Conservation (phyloP, 2,888 invertebrate species). For the Tetramorium bicarinatum region DNA sequence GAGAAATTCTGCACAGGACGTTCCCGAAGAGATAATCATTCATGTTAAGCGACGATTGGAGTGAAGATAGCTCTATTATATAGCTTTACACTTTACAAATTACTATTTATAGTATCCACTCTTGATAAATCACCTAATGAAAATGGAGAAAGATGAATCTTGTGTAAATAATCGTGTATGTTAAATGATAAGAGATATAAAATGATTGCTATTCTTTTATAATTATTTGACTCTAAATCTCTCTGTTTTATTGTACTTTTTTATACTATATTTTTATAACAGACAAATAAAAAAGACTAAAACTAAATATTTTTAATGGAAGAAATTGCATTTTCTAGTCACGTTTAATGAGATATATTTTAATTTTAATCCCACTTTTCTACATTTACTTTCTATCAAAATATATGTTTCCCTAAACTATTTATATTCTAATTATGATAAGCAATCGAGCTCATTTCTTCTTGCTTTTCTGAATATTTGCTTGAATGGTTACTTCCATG, state of each 20-base stretch:
- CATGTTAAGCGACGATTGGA: background rate
- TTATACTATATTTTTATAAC: background rate
- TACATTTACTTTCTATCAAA: background rate
- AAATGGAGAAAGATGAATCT: background rate
- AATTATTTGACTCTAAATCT: background rate
- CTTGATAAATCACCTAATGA: background rate
- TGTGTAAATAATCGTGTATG: background rate
- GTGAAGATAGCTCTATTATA: background rate
- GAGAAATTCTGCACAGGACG: background rate
- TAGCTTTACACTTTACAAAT: background rate
- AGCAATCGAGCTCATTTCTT: background rate
- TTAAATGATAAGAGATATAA: background rate
- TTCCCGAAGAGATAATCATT: conserved; percentile 6
- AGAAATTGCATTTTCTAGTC: background rate
- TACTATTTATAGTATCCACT: background rate
- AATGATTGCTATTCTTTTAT: background rate
- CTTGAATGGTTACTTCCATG: background rate
- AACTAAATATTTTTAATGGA: background rate
- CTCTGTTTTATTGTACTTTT: background rate
- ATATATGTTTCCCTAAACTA: background rate
- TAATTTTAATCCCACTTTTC: background rate
- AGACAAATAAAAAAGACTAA: background rate
- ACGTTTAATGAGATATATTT: background rate
- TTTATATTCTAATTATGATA: background rate
- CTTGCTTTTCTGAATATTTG: background rate